Percentiles rank a stretch among this genome's conserved stretches.
Evolutionary conservation across 2,888 invertebrate genomes (phyloP).

Genomic region (Endomychus coccineus): DNA sequence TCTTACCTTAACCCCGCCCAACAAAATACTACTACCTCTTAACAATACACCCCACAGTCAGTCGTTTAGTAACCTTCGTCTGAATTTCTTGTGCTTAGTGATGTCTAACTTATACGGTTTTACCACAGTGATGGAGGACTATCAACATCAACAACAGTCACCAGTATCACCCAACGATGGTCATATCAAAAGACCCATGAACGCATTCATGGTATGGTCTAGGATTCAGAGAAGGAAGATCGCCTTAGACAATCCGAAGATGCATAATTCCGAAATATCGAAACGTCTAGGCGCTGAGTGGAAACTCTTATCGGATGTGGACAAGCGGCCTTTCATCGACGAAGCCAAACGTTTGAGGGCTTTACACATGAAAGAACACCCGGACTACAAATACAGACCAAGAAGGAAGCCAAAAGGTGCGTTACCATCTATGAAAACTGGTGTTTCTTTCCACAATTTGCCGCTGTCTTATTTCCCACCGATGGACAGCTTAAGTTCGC

Average conservation of each 20-base stretch:
- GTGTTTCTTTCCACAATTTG: slow-evolving; percentile 54
- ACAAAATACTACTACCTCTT: slow-evolving; percentile 28
- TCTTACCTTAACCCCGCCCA: slow-evolving; percentile 30
- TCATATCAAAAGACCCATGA: slow-evolving; percentile 95
- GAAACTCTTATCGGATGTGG: slow-evolving; percentile 79
- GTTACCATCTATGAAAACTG: slow-evolving; percentile 41
- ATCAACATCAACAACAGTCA: slow-evolving; percentile 28
- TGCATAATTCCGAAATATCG: slow-evolving; percentile 86
- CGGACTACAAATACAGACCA: slow-evolving; percentile 85
- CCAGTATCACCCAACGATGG: slow-evolving; percentile 48
- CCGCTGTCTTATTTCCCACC: slow-evolving; percentile 59
- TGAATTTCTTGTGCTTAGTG: slow-evolving; percentile 21
- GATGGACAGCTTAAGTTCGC: slow-evolving; percentile 49
- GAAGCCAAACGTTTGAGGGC: slow-evolving; percentile 86
- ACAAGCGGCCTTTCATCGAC: slow-evolving; percentile 91
- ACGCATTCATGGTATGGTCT: slow-evolving; percentile 98
- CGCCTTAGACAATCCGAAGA: slow-evolving; percentile 89
- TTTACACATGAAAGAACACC: slow-evolving; percentile 85
- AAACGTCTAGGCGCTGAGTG: slow-evolving; percentile 89
- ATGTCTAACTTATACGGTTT: slow-evolving; percentile 36
- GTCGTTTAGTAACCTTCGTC: slow-evolving; percentile 28
- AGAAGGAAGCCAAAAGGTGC: slow-evolving; percentile 76
- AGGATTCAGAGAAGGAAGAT: slow-evolving; percentile 85
- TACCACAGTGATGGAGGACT: slow-evolving; percentile 36
- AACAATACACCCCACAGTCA: slow-evolving; percentile 26